Evolutionary conservation across 2,888 invertebrate species (phyloP), one percentile per base, ranked within the genome.

Genomic region (Gnatocerus cornutus): DNA sequence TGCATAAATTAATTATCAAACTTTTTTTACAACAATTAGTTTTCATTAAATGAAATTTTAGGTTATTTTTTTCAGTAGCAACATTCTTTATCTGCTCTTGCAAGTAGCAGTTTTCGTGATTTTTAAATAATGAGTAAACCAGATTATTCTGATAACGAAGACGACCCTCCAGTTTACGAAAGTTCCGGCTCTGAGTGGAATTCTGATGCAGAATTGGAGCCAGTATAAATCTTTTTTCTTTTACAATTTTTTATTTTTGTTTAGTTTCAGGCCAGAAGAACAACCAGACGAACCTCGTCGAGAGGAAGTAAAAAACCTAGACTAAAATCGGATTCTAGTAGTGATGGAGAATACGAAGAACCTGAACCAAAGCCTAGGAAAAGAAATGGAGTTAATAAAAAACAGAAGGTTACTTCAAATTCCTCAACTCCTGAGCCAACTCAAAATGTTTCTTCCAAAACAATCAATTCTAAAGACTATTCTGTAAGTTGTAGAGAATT

Each of bases 141-240:
- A 16, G 61, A 73, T 68, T 77, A 64, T 68, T 84, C 84, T 3
- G 84, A 84, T 73, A 81, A 82, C 61, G 84, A 83, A 71, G 84
- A 85, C 62, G 84, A 84, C 70, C 84, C 83, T 37, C 79, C 81
- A 14, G 80, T 81, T 48, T 83, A 80, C 58, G 80, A 83, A 73
- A 84, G 83, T 68, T 84, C 84, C 6, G 83, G 82, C 6, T 82
- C 82, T 45, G 84, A 84, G 73, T 84, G 83, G 82, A 77, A 76
- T 33, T 74, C 73, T 56, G 74, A 71, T 41, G 62, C 74, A 16
- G 71, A 68, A 5, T 7, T 37, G 12, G 69, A 69, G 46, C 21
- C 55, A n/a, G n/a, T 14, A 65, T 65, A 61, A 59, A 16, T 53
- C 27, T 4, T 39, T 21, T 9, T 39, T 29, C 30, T 21, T 29